Evolutionary conservation across 2,888 invertebrate species (phyloP), one percentile per base, ranked within the genome.

Genomic region (Rhynchonema sp.): DNA sequence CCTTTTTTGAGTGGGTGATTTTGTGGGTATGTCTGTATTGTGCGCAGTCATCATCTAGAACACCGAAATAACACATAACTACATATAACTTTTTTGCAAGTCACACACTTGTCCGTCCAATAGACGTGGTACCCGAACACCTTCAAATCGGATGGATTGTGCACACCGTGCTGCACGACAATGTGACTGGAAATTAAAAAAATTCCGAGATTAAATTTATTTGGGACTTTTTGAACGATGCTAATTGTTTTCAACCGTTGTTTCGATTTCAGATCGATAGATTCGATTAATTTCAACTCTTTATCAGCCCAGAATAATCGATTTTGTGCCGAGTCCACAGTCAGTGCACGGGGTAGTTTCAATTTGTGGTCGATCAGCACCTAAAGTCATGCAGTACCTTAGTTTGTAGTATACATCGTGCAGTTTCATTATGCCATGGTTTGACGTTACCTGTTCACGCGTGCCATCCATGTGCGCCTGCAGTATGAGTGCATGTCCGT

Each of bases 291-390:
- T 28, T 62, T 56, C 27, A 54, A 52, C 6, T 64, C 64, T 30
- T 60, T 53, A 55, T 68, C 68, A 22, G 62, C 65, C 46, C 63
- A 66, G 59, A 66, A 67, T 30, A 68, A 52, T 20, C 66, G 64
- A 25, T 65, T 59, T 17, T 61, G 61, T 58, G 66, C 61, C 26
- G 62, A 59, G 60, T 68, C 68, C 25, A 66, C 61, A 17, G 66
- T 63, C 1, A 68, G 59, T 13, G 63, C 65, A 17, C 58, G 57
- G 1, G 68, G 68, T 38, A 54, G 23, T 1, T 56, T 64, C 53
- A 68, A 49, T 60, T 67, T 67, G 56, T 58, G 60, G 30, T 68
- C 65, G n/a, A 66, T 53, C 46, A 67, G 56, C 23, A 38, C 38
- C 54, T 27, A 13, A n/a, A n/a, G n/a, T n/a, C n/a, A n/a, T n/a